A percentile compares a stretch with the other conserved stretches of the same genome.
phyloP scores from a whole-genome alignment of 1,140 invertebrate genomes.

The Drosophila punjabiensis region DNA sequence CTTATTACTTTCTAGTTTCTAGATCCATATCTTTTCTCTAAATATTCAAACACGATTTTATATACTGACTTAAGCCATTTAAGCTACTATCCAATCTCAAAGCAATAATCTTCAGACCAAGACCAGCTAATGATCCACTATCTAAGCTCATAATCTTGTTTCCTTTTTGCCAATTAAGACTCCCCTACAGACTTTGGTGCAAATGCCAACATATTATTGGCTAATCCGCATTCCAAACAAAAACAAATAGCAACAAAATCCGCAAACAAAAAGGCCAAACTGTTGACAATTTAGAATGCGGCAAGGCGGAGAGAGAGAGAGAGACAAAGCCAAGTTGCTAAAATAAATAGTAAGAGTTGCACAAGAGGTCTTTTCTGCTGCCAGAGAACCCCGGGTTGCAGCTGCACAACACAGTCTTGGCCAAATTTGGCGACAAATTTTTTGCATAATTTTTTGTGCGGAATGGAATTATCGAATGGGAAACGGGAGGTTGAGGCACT shows the following conservation, averaged over 20 bases:
- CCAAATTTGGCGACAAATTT: conserved; percentile 48
- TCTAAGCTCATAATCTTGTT: conserved; percentile 43
- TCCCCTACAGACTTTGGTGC: conserved; percentile 19
- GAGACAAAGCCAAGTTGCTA: conserved; percentile 33
- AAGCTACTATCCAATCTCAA: not conserved
- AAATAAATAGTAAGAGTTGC: conserved; percentile 41
- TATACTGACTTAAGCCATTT: not conserved
- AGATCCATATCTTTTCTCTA: not conserved
- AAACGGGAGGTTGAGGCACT: conserved; percentile 8
- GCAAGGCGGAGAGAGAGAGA: conserved; percentile 2
- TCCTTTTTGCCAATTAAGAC: conserved; percentile 42
- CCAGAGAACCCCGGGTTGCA: conserved; percentile 10
- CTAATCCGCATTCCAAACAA: conserved; percentile 16
- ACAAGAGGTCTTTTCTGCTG: conserved; percentile 25
- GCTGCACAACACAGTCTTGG: conserved; percentile 33
- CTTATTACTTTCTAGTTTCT: not conserved
- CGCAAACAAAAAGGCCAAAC: conserved; percentile 9
- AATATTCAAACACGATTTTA: conserved; percentile 1
- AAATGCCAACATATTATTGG: conserved; percentile 37
- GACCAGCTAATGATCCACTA: conserved; percentile 31
- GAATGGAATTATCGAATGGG: conserved; percentile 7
- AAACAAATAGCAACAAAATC: conserved; percentile 4
- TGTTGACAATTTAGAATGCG: conserved; percentile 43
- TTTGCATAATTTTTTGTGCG: conserved; percentile 30
- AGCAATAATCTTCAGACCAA: conserved; percentile 6